These are phyloP conservation scores for Nymphalis polychloros DNA, from an alignment of 2,888 invertebrate species.

Conservation along the genomic window DNA sequence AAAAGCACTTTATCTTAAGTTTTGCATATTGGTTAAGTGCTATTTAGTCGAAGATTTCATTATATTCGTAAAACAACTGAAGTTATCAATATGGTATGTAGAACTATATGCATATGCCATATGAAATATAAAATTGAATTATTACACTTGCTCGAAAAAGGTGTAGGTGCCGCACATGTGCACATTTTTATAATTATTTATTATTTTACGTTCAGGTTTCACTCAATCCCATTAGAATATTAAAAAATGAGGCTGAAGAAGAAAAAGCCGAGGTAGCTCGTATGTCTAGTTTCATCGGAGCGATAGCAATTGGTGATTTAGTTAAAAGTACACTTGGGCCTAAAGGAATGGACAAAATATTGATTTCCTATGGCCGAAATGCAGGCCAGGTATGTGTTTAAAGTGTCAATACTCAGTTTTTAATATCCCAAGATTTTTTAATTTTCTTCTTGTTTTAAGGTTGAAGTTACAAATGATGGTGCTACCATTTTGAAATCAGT, in stretches of 20 bases:
- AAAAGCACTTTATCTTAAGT: background rate
- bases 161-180: conserved; percentile 36
- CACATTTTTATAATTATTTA: conserved; percentile 32
- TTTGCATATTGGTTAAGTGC: conserved; percentile 8
- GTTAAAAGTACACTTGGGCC: conserved; percentile 99
- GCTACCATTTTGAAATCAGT: conserved; percentile 98
- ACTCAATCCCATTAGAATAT: conserved; percentile 95
- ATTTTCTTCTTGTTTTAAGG: conserved; percentile 62
- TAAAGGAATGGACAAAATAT: conserved; percentile 98
- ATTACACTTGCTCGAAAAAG: background rate
- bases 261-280: conserved; percentile 99
- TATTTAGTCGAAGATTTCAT: background rate
- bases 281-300: conserved; percentile 98
- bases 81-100: conserved; percentile 32
- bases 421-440: background rate
- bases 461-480: conserved; percentile 99
- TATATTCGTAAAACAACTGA: background rate
- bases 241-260: conserved; percentile 98
- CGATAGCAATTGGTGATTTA: conserved; percentile 98
- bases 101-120: background rate
- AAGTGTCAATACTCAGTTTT: background rate
- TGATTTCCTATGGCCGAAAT: conserved; percentile 90
- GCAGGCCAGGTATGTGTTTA: conserved; percentile 81
- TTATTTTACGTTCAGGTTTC: conserved; percentile 83
- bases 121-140: too few relatives aligned